These are phyloP conservation scores for Dastarcus helophoroides DNA, from an alignment of 2,888 invertebrate species.

Conservation along the genomic window DNA sequence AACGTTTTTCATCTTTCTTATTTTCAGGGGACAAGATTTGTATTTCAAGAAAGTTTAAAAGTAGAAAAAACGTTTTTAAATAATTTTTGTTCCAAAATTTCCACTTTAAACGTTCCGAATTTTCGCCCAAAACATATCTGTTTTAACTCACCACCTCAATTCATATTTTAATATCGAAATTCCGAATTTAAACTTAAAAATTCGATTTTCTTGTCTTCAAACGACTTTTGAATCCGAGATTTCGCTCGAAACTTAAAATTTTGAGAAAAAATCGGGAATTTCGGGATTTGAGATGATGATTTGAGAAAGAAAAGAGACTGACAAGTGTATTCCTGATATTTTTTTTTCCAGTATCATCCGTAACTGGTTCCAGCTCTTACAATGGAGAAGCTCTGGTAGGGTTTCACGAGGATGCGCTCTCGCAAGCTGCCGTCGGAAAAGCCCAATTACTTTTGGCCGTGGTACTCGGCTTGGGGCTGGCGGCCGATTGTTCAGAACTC, in stretches of 20 bases:
- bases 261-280: no score
- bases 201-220: no score
- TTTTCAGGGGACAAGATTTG: no score
- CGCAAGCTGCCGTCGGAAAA: conserved; percentile 62
- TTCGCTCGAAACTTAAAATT: no score
- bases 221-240: no score
- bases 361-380: conserved; percentile 19
- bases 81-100: neutral
- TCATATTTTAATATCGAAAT: no score
- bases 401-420: conserved; percentile 65
- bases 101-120: conserved; percentile 1
- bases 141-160: conserved; percentile 1
- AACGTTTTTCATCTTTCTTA: no score
- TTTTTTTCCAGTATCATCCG: conserved; percentile 15
- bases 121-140: neutral
- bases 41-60: no score
- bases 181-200: no score
- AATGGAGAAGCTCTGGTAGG: conserved; percentile 46
- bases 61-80: neutral
- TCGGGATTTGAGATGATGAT: no score
- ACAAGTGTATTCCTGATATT: neutral
- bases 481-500: conserved; percentile 58
- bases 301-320: neutral
- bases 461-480: conserved; percentile 53
- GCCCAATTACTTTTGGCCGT: conserved; percentile 55